Evolutionary conservation across 1,140 invertebrate species (phyloP).

Genomic region (Campoletis sonorensis): DNA sequence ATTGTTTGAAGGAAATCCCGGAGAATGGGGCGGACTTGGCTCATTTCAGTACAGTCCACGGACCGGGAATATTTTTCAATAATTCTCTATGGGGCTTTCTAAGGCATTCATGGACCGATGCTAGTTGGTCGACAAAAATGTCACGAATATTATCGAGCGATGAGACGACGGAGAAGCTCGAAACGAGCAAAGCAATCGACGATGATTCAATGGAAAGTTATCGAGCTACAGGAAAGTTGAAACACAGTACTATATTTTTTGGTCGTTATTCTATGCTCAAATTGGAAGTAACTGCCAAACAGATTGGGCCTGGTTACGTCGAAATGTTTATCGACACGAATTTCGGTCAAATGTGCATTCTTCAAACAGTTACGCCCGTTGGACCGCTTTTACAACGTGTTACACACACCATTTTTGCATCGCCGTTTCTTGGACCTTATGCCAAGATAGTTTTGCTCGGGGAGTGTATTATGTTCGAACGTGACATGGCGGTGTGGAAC

Average conservation of each 20-base stretch:
- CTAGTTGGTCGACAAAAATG: slow-evolving; percentile 59
- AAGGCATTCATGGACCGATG: slow-evolving; percentile 69
- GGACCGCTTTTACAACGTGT: slow-evolving; percentile 88
- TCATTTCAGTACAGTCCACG: slow-evolving; percentile 88
- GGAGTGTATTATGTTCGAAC: slow-evolving; percentile 89
- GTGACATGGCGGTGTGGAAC: slow-evolving; percentile 94
- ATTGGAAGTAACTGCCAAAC: slow-evolving; percentile 78
- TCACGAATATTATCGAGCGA: neutral
- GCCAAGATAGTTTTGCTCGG: slow-evolving; percentile 83
- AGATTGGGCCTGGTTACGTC: slow-evolving; percentile 90
- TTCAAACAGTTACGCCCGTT: slow-evolving; percentile 89
- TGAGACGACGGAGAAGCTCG: slow-evolving; percentile 37
- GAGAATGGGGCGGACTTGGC: slow-evolving; percentile 93
- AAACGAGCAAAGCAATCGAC: slow-evolving; percentile 4
- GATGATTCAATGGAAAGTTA: slow-evolving; percentile 72
- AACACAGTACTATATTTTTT: slow-evolving; percentile 79
- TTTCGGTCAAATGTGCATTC: slow-evolving; percentile 81
- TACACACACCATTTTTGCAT: slow-evolving; percentile 85
- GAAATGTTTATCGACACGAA: slow-evolving; percentile 80
- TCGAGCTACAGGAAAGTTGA: slow-evolving; percentile 79
- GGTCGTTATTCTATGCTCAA: slow-evolving; percentile 76
- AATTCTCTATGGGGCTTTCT: slow-evolving; percentile 68
- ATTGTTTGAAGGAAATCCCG: slow-evolving; percentile 86
- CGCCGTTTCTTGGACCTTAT: slow-evolving; percentile 79
- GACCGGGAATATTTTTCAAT: slow-evolving; percentile 79